Conservation (phyloP, 2,797 vertebrate genomes). For the Erpetoichthys calabaricus region DNA sequence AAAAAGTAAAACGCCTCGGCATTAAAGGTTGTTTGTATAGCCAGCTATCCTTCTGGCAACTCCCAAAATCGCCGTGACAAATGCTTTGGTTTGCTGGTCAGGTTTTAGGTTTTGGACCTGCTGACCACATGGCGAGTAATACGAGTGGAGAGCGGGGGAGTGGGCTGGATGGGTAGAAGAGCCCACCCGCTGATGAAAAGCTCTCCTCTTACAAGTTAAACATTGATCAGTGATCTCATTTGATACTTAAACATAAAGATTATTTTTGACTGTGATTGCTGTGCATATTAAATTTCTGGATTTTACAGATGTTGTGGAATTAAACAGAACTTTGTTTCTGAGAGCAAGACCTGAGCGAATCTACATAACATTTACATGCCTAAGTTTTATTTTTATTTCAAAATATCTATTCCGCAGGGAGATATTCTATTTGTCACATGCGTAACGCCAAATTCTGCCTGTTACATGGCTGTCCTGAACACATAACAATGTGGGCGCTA, state of each 20-base stretch:
- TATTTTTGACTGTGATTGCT: no score
- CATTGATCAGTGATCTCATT: no score
- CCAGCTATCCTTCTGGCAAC: not conserved
- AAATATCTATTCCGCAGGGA: no score
- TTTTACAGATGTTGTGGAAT: no score
- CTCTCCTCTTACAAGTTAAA: not conserved
- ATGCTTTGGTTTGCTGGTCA: conserved; percentile 3
- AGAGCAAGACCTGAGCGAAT: not conserved
- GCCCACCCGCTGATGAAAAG: not conserved
- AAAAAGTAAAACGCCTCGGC: no score
- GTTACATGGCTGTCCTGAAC: no score
- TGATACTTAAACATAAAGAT: no score
- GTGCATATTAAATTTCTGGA: no score
- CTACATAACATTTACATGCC: not conserved
- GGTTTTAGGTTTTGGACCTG: conserved; percentile 11
- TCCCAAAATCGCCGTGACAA: conserved; percentile 10
- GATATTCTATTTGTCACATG: no score
- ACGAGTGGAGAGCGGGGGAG: not conserved
- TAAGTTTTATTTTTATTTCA: not conserved
- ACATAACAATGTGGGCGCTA: no score
- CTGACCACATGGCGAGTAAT: conserved; percentile 2
- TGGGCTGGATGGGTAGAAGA: not conserved
- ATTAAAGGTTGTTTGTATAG: no score
- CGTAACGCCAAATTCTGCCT: no score
- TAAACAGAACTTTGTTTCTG: not conserved